Evolutionary conservation across 2,888 invertebrate genomes (phyloP), one percentile per base, ranked within the genome.

Genomic region (Heteromurus nitidus): DNA sequence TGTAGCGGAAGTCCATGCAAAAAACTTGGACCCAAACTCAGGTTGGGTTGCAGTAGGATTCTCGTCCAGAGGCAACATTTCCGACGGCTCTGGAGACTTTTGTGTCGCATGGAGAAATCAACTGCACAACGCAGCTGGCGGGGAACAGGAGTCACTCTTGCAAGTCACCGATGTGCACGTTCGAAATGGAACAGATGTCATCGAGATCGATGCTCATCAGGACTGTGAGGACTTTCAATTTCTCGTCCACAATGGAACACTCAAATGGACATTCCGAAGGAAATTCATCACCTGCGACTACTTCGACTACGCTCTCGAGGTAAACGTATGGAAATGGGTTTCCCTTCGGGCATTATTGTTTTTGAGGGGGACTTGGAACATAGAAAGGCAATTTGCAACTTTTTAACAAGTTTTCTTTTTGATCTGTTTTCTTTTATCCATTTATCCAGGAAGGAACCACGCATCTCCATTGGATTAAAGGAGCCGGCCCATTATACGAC

Each of bases 221-320:
- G 93, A 96, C 88, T 96, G 96, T 88, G 89, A 91, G 3, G 89
- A 91, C 20, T 93, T 94, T 87, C 90, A 89, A 22, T 85, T 88
- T 82, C 84, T 88, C 53, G 74, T 88, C 86, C 88, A 90, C 88
- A 91, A 93, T 68, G 90, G 92, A 11, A 93, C 93, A 11, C 42
- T 86, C 72, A 93, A 93, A 84, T 92, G 95, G 88, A 92, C 93
- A 0, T 97, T 95, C 88, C 91, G 92, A 36, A 91, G 96, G 72
- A 92, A 92, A 88, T 95, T 96, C 88, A 95, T 96, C 88, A 96
- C 96, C 1, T 97, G 97, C 88, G 95, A 96, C 88, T 90, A 91
- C 18, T 89, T 91, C 70, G 93, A 94, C 88, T 95, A 95, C 88
- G 88, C 94, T 18, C 93, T 95, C 85, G 93, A 95, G 91, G 95